Evolutionary conservation across 2,888 invertebrate species (phyloP), one percentile per base, ranked within the genome.

Genomic region (Euspilapteryx auroguttella): DNA sequence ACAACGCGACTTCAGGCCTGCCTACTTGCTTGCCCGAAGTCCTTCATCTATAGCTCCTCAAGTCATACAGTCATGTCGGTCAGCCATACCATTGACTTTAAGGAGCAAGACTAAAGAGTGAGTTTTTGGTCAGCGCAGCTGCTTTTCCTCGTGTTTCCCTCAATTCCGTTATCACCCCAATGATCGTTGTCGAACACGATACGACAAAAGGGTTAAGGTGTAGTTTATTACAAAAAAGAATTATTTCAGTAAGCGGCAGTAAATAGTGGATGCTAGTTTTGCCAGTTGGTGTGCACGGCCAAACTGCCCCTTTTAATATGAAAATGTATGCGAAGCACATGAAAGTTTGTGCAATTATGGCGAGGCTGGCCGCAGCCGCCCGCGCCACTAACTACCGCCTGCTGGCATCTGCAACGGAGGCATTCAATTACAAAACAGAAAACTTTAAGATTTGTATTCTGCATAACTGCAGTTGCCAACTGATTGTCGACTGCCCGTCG

Each of bases 221-320:
- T n/a, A n/a, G n/a, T n/a, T n/a, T n/a, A n/a, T n/a, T n/a, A 41
- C 36, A 41, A 53, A 46, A 43, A 42, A 44, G 44, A 46, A 43
- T 48, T 53, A 54, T 52, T 49, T 43, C 55, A 47, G 48, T 51
- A 48, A 58, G 47, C 47, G 45, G 47, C 49, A 48, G 55, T 64
- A 61, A 64, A 64, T 64, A 63, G 57, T 45, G 46, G 51, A 48
- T 43, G 42, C 43, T 42, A 48, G 48, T 49, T 51, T 44, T 41
- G 47, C 49, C 61, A 62, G 59, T 66, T 59, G 62, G 59, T 58
- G 59, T 49, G 52, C 64, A 61, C 59, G 59, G 58, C 55, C 61
- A n/a, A n/a, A n/a, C n/a, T n/a, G n/a, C n/a, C n/a, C 58, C 62
- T 68, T 65, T 69, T 68, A 69, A 69, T 71, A 73, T 69, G 68